A percentile compares a stretch with the other conserved stretches of the same genome.
phyloP scores from a whole-genome alignment of 1,140 invertebrate species.

The Drosophila busckii region DNA sequence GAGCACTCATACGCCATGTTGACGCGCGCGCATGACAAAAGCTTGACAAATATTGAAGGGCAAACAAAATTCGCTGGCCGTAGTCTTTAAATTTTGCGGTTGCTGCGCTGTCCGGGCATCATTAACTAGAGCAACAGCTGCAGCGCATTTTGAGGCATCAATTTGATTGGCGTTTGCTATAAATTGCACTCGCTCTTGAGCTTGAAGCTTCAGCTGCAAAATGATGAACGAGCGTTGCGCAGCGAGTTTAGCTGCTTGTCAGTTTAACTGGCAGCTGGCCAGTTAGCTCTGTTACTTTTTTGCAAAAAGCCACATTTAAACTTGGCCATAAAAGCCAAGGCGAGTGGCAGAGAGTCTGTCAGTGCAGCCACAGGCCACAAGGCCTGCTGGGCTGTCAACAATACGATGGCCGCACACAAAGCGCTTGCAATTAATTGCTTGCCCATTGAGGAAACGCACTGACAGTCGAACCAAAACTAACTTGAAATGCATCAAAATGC shows the following conservation, averaged over 20 bases:
- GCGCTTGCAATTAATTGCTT: conserved; percentile 52
- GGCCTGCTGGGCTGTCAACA: conserved; percentile 14
- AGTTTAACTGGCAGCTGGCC: conserved; percentile 27
- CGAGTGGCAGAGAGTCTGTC: conserved; percentile 46
- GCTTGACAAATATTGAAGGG: conserved; percentile 49
- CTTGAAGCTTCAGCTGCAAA: neutral
- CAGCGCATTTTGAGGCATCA: neutral
- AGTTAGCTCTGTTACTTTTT: conserved; percentile 18
- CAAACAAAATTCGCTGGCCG: too few relatives aligned
- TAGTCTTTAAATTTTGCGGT: conserved; percentile 13
- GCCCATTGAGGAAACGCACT: conserved; percentile 7
- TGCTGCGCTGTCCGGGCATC: conserved; percentile 5
- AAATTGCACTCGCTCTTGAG: conserved; percentile 9
- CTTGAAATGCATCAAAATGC: neutral
- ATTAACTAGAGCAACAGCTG: neutral
- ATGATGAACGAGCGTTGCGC: conserved; percentile 17
- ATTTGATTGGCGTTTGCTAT: conserved; percentile 7
- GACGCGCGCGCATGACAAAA: conserved; percentile 19
- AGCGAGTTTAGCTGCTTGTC: conserved; percentile 2
- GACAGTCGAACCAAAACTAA: too few relatives aligned
- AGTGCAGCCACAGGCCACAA: conserved; percentile 11
- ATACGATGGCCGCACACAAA: conserved; percentile 12
- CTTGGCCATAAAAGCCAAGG: conserved; percentile 41
- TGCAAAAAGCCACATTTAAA: conserved; percentile 44
- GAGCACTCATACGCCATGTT: conserved; percentile 46